These are phyloP conservation scores for Podocnemis expansa DNA, from an alignment of 2,113 vertebrate species.

Conservation along the genomic window DNA sequence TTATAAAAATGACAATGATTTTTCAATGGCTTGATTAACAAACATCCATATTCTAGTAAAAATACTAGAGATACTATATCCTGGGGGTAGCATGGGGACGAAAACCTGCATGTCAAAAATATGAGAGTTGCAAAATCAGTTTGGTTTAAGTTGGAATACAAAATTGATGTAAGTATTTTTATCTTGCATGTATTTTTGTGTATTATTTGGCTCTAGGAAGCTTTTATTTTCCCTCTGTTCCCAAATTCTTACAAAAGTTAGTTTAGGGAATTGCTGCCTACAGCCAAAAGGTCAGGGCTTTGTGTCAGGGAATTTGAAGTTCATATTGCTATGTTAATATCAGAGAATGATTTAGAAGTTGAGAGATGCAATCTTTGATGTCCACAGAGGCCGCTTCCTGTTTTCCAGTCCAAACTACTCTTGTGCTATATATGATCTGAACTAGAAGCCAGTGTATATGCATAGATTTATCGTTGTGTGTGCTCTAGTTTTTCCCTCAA, in stretches of 20 bases:
- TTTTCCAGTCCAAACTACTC: neutral
- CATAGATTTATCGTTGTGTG: neutral
- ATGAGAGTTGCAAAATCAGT: neutral
- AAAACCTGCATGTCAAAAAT: neutral
- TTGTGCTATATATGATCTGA: slow-evolving; percentile 11
- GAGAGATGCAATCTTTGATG: neutral
- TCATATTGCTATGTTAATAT: neutral
- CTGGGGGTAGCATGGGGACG: neutral
- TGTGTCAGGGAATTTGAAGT: neutral
- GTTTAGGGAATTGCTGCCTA: neutral
- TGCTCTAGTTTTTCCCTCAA: neutral
- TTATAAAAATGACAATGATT: too few species aligned
- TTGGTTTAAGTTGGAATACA: neutral
- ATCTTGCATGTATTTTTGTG: neutral
- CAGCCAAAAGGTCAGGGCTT: neutral
- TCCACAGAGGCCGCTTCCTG: slow-evolving; percentile 23
- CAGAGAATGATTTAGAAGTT: neutral
- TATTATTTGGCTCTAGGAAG: neutral
- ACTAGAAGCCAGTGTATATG: slow-evolving; percentile 21
- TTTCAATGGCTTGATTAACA: too few species aligned
- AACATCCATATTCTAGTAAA: neutral
- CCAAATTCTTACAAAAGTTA: neutral
- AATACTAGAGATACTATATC: neutral
- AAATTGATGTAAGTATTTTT: neutral
- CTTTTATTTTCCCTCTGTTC: neutral